Evolutionary conservation across 2,797 vertebrate genomes (phyloP).

Genomic region (Rhinichthys osculus): DNA sequence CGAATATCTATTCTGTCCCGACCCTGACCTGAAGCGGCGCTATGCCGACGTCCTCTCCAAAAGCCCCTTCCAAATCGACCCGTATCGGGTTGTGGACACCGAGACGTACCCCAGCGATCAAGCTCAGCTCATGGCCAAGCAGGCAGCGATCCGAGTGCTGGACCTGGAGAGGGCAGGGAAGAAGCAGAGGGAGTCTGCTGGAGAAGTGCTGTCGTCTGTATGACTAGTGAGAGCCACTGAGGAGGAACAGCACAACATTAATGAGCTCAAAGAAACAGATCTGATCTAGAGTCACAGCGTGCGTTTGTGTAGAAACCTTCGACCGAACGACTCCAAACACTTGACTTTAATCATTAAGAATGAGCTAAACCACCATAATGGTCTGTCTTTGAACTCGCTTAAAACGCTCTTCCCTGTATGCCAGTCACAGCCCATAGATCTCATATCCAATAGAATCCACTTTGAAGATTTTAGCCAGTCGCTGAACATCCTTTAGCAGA

Average conservation of each 20-base stretch:
- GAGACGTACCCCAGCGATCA: conserved; percentile 79
- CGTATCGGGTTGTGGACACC: conserved; percentile 83
- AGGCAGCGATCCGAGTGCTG: conserved; percentile 81
- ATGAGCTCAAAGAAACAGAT: conserved; percentile 84
- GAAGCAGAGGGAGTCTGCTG: conserved; percentile 81
- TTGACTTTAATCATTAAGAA: conserved; percentile 10
- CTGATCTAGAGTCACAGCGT: conserved; percentile 59
- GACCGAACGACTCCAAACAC: not conserved
- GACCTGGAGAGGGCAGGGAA: conserved; percentile 84
- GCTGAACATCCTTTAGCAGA: conserved; percentile 19
- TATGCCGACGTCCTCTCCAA: conserved; percentile 83
- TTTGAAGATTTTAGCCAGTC: conserved; percentile 2
- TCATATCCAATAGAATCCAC: conserved; percentile 16
- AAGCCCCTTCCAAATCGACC: conserved; percentile 75
- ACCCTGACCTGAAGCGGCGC: conserved; percentile 79
- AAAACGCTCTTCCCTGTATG: not conserved
- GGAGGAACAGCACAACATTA: conserved; percentile 63
- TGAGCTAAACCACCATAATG: conserved; percentile 16
- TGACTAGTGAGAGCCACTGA: conserved; percentile 83
- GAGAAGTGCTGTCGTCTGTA: conserved; percentile 89
- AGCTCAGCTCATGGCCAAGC: conserved; percentile 82
- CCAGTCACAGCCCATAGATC: conserved; percentile 10
- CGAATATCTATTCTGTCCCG: conserved; percentile 87
- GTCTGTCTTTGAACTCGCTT: not conserved
- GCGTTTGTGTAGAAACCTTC: conserved; percentile 1